phyloP scores from a whole-genome alignment of 2,888 invertebrate genomes.

The Xanthia togata region DNA sequence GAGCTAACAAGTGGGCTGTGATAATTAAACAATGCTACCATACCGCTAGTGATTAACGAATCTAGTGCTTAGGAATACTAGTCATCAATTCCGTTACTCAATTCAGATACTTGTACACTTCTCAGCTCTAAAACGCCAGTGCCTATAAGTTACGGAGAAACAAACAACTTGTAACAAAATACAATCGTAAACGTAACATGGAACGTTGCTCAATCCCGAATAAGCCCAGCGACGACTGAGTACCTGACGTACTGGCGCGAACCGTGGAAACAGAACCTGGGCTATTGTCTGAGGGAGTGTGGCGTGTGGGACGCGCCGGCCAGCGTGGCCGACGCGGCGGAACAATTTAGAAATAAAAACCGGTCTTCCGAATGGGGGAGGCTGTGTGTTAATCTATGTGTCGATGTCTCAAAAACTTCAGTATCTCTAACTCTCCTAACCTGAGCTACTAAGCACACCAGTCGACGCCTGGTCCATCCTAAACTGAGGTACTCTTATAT shows the following conservation, averaged over 20 bases:
- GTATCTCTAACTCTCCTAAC: conserved; percentile 85
- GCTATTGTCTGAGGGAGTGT: conserved; percentile 84
- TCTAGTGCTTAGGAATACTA: conserved; percentile 60
- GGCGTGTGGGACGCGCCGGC: conserved; percentile 67
- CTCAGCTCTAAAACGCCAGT: conserved; percentile 82
- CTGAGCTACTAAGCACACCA: conserved; percentile 87
- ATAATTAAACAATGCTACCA: conserved; percentile 42
- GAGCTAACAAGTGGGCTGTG: conserved; percentile 75
- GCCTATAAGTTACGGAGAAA: conserved; percentile 81
- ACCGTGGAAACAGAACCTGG: conserved; percentile 85
- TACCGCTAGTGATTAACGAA: conserved; percentile 46
- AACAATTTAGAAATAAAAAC: conserved; percentile 83
- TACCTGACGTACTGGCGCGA: conserved; percentile 79
- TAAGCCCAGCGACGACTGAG: conserved; percentile 89
- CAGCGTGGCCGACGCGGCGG: conserved; percentile 62
- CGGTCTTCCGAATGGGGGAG: conserved; percentile 79
- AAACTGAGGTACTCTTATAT: conserved; percentile 89
- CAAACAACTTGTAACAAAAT: conserved; percentile 88
- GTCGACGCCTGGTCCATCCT: conserved; percentile 90
- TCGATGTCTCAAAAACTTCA: conserved; percentile 85
- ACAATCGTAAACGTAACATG: conserved; percentile 87
- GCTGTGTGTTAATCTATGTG: conserved; percentile 85
- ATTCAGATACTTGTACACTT: conserved; percentile 72
- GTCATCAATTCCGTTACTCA: conserved; percentile 82
- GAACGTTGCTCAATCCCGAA: conserved; percentile 87